Conservation (phyloP, 2,113 vertebrate genomes). For the Pycnonotus jocosus region DNA sequence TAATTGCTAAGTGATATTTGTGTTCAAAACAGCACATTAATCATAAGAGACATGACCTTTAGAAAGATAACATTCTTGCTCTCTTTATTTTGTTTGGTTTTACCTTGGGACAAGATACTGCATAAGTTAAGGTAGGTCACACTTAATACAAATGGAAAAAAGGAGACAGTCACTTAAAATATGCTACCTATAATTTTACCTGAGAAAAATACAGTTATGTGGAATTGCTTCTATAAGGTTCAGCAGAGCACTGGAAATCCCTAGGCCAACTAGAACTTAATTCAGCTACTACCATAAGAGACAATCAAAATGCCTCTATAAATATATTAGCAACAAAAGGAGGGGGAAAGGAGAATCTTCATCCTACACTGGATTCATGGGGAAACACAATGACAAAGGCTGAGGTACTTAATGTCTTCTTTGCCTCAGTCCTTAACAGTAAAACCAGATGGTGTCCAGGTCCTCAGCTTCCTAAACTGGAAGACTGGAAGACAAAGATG, state of each 20-base stretch:
- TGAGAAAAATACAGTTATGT: background rate
- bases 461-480: background rate
- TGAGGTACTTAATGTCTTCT: background rate
- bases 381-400: background rate
- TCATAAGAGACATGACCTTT: slow-evolving; percentile 57
- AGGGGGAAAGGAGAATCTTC: background rate
- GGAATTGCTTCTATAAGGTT: background rate
- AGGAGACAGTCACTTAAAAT: background rate
- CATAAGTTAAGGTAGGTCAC: slow-evolving; percentile 19
- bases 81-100: slow-evolving; percentile 6
- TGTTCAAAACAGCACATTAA: slow-evolving; percentile 52
- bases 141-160: background rate
- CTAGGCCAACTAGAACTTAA: background rate
- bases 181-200: background rate
- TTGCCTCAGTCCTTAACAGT: background rate
- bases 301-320: background rate
- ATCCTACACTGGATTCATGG: background rate
- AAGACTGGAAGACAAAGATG: background rate
- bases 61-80: slow-evolving; percentile 16
- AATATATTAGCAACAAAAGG: background rate
- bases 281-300: background rate
- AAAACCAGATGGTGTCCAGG: background rate
- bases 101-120: background rate
- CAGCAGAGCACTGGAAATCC: background rate
- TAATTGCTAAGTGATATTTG: slow-evolving; percentile 62